Base-by-base conservation (phyloP, 2,888 invertebrate species). In the Athalia cordata region DNA sequence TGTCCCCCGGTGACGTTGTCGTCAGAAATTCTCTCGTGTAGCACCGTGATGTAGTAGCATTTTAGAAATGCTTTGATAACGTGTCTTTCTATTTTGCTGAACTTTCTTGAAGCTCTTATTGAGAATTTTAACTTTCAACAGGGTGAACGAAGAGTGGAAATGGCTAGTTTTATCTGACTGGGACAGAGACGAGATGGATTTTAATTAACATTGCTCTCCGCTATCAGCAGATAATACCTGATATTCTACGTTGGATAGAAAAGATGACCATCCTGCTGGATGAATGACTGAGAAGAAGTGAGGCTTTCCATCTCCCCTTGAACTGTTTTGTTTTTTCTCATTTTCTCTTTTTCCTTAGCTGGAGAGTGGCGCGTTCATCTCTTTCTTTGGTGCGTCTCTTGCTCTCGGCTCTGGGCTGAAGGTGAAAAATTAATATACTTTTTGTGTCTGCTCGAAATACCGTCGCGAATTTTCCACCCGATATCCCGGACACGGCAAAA, bases 361-460 rank as follows among this genome's bases (percentile, higher is more conserved):
- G 29, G 2, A 29, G 29, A 29, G 29, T 29, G 29, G 29, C 29
- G 29, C 55, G n/a, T 55, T n/a, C 68, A 55, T 68, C 9, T 55
- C 55, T 5, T 55, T n/a, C 9, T 47, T 15, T 29, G 49, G 15
- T 80, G 62, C 80, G 78, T 66, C 77, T 74, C 65, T 72, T 79
- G 79, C 77, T 70, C 77, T 65, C 70, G 61, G 79, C 70, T 62
- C 77, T 52, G 66, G 3, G 62, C 61, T 43, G 75, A 57, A 75
- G 62, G 75, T 64, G 62, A 75, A 75, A 75, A 75, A 75, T 75
- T 75, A 75, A 75, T 75, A 75, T 75, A 75, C 75, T 75, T 75
- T 75, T 75, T 75, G 64, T 64, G 62, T 75, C 75, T 64, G 75
- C 62, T 50, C 75, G 75, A 52, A 75, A 75, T 50, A 43, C 75